These are phyloP conservation scores for Dicrostonyx torquatus DNA, from an alignment of 2,797 vertebrate species.

Conservation along the genomic window DNA sequence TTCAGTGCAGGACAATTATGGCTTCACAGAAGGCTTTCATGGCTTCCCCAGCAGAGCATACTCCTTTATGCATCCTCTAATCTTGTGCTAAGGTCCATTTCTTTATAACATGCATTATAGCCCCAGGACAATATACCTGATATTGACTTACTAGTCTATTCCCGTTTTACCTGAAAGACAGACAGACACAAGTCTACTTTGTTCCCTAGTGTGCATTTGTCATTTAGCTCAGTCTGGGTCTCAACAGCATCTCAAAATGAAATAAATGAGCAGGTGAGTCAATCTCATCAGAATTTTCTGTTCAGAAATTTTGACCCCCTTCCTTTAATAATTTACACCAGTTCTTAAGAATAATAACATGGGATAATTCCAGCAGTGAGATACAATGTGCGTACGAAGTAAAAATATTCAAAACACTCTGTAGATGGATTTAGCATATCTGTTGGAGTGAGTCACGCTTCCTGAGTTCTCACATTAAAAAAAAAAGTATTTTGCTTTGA, in stretches of 20 bases:
- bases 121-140: not conserved
- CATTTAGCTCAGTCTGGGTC: not conserved
- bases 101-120: not conserved
- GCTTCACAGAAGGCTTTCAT: not conserved
- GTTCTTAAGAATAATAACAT: not conserved
- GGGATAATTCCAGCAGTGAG: not conserved
- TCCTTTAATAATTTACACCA: not conserved
- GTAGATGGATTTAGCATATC: slow-evolving; percentile 44
- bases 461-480: slow-evolving; percentile 51
- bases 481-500: slow-evolving; percentile 55
- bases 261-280: slow-evolving; percentile 21
- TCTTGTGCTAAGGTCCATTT: not conserved
- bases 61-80: not conserved
- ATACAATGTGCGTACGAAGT: slow-evolving; percentile 42
- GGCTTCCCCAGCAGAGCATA: not conserved
- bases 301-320: not conserved
- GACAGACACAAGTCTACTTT: not conserved
- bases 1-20: slow-evolving; percentile 9
- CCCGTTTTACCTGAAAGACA: not conserved
- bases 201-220: not conserved
- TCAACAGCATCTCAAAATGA: not conserved
- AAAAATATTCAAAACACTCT: slow-evolving; percentile 57
- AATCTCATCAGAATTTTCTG: too few species aligned
- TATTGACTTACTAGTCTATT: not conserved
- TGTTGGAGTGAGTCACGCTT: slow-evolving; percentile 59